These are phyloP conservation scores for Nansenia antarctica DNA, from an alignment of 2,113 vertebrate species.

Conservation along the genomic window DNA sequence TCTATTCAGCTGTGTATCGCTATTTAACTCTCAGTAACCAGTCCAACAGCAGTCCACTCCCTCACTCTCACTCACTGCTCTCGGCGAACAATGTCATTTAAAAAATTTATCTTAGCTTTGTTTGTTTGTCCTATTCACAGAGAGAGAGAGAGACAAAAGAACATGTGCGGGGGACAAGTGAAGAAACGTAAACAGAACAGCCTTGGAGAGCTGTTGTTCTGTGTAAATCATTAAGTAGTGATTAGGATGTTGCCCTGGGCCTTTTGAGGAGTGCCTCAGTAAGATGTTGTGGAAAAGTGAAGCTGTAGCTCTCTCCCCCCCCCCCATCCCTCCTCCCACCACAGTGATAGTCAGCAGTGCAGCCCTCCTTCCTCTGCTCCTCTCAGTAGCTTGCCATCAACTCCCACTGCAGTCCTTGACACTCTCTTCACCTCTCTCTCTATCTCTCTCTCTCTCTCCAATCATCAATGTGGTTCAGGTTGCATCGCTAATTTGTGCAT, in stretches of 20 bases:
- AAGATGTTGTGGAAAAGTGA: not conserved
- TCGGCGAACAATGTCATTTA: not conserved
- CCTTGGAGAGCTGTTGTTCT: not conserved
- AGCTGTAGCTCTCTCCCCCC: too few species aligned
- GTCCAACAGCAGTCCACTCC: not conserved
- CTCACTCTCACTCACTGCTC: not conserved
- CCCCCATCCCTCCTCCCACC: not conserved
- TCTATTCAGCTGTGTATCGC: not conserved
- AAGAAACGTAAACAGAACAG: conserved; percentile 2
- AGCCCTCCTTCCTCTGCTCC: not conserved
- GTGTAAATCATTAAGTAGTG: conserved; percentile 21
- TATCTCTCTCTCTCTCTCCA: not conserved
- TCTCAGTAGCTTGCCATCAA: not conserved
- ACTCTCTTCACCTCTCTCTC: not conserved
- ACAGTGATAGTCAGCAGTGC: not conserved
- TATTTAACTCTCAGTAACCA: not conserved
- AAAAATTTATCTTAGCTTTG: not conserved
- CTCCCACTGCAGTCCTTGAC: not conserved
- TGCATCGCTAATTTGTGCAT: not conserved
- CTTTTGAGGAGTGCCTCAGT: not conserved
- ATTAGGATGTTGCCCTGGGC: conserved; percentile 10
- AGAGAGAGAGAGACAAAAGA: not conserved
- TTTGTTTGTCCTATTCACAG: not conserved
- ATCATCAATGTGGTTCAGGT: not conserved
- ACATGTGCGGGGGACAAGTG: not conserved